A percentile compares a stretch with the other conserved stretches of the same genome.
Conservation (phyloP, 2,113 vertebrate genomes). For the Vidua chalybeata region DNA sequence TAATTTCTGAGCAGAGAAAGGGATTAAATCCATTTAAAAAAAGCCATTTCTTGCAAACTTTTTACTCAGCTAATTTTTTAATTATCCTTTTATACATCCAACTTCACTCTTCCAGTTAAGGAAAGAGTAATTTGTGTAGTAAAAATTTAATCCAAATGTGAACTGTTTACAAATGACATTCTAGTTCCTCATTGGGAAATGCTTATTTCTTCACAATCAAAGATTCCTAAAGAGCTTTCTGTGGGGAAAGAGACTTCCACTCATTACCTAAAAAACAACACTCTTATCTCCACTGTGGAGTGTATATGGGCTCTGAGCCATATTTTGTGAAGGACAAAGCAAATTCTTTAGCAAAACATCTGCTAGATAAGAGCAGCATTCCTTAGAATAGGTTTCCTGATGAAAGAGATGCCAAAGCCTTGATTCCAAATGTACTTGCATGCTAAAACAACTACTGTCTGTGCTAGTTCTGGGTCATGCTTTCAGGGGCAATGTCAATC, state of each 20-base stretch:
- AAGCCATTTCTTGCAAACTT: background rate
- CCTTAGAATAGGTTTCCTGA: constrained; percentile 48
- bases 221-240: constrained; percentile 33
- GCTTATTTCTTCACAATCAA: constrained; percentile 29
- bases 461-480: background rate
- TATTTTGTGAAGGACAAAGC: constrained; percentile 47
- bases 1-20: constrained; percentile 19
- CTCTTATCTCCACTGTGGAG: background rate
- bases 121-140: background rate
- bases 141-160: background rate
- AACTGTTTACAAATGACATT: constrained; percentile 32
- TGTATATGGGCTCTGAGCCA: constrained; percentile 25
- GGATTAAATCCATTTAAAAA: background rate
- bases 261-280: constrained; percentile 47
- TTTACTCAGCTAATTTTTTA: background rate
- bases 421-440: constrained; percentile 20
- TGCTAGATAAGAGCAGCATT: constrained; percentile 45
- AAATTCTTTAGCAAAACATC: constrained; percentile 43
- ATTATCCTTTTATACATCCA: background rate
- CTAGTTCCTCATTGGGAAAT: background rate
- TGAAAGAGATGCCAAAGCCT: constrained; percentile 31
- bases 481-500: background rate
- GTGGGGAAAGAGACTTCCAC: background rate
- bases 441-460: background rate
- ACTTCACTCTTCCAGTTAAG: background rate